Base-by-base conservation (phyloP, 2,113 vertebrate genomes). In the Cyprinodon tularosa region DNA sequence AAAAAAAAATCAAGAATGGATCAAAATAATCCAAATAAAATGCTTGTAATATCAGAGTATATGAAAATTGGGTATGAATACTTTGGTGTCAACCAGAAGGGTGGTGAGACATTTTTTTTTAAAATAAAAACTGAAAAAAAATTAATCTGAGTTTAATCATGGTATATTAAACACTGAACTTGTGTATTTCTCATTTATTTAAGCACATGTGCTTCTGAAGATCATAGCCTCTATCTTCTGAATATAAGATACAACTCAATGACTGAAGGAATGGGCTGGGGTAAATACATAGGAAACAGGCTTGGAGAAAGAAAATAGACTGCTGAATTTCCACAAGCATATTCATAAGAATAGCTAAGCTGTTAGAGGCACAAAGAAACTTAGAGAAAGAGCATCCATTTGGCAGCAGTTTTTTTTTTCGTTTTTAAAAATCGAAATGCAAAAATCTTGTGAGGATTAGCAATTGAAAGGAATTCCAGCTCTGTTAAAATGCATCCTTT, bases 381-480 rank as follows among this genome's bases (percentile, higher is more conserved):
- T 93, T 92, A 90, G 74, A 82, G 86, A 90, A 79, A 79, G 86
- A 82, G 81, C 81, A 86, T 89, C 68, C 81, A 80, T 84, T 88
- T 89, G 86, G 84, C 84, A 78, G 72, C 82, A 63, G 68, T 57
- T 62, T 70, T 66, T 53, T 29, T 29, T 44, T 72, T 40, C 53
- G 22, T 63, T 71, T 62, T 69, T 62, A n/a, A 2, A 15, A 9
- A 66, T 71, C 79, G 39, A 68, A 82, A 91, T 81, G 71, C 79
- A 76, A 76, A 89, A 91, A 81, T 90, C 80, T 88, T 71, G 62
- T 44, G 69, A 68, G 72, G 77, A 61, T 89, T 86, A 87, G 83
- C 78, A 38, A 84, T 81, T 87, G 83, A 84, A 85, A 75, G 70
- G 76, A 81, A 78, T 86, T 78, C 80, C 81, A 84, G 72, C 82